Evolutionary conservation across 2,797 vertebrate species (phyloP).

Genomic region (Oceanodroma leucorhoa): DNA sequence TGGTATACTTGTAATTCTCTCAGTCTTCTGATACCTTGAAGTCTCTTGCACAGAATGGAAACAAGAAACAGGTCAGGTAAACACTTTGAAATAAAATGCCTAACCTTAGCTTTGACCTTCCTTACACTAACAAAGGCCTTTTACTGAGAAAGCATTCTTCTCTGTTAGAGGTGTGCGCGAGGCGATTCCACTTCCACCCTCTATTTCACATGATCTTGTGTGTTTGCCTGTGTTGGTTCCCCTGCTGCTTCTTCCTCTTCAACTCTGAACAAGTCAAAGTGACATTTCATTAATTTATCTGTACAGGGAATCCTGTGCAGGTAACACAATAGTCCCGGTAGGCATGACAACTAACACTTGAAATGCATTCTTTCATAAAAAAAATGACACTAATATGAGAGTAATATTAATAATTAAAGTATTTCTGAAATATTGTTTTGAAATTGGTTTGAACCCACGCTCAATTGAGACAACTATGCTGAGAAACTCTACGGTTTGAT

Average conservation of each 20-base stretch:
- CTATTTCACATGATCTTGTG: not conserved
- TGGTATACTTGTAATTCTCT: not conserved
- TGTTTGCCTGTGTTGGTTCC: not conserved
- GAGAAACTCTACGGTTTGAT: not conserved
- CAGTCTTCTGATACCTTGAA: not conserved
- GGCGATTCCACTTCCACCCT: not conserved
- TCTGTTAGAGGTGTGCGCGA: rapidly evolving
- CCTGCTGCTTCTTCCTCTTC: not conserved
- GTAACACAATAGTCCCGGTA: not conserved
- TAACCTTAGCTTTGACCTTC: not conserved
- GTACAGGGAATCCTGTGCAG: not conserved
- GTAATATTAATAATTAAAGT: conserved; percentile 50
- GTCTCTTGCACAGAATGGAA: not conserved
- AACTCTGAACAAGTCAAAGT: not conserved
- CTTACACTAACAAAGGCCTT: not conserved
- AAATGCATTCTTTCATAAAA: not conserved
- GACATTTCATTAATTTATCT: not conserved
- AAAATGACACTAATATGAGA: not conserved
- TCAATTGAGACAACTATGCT: not conserved
- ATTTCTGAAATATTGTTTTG: conserved; percentile 25
- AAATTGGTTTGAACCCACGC: conserved; percentile 29
- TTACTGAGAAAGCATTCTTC: not conserved
- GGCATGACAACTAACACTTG: not conserved
- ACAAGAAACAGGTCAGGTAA: not conserved
- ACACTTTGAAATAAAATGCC: not conserved